Conservation (phyloP, 2,888 invertebrate genomes). For the Pseudoips prasinana region DNA sequence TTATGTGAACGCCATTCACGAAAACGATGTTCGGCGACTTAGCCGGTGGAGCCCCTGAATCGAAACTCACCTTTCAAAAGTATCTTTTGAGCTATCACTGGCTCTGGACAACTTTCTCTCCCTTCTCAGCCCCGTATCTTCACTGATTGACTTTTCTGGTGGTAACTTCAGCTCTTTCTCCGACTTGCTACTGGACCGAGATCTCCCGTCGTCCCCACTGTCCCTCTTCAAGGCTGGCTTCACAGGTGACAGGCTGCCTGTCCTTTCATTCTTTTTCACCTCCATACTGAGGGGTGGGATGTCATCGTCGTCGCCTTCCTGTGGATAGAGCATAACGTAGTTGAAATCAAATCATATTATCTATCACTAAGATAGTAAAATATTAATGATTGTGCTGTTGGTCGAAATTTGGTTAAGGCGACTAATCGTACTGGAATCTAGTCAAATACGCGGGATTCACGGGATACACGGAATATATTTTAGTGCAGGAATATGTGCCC, state of each 20-base stretch:
- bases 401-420: no score
- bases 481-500: no score
- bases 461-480: no score
- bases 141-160: constrained; percentile 66
- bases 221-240: constrained; percentile 56
- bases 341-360: no score
- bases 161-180: constrained; percentile 65
- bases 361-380: no score
- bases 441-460: no score
- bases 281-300: constrained; percentile 62
- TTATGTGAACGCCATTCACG: no score
- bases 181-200: constrained; percentile 62
- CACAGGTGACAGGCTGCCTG: constrained; percentile 70
- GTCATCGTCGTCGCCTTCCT: constrained; percentile 59
- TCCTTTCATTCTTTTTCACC: constrained; percentile 72
- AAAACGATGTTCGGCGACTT: no score
- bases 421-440: no score
- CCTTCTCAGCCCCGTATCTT: constrained; percentile 45
- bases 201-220: constrained; percentile 56
- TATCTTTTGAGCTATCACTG: constrained; percentile 67
- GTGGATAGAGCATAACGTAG: constrained; percentile 25
- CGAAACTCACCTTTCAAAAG: constrained; percentile 61
- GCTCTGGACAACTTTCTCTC: constrained; percentile 59
- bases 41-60: not conserved
- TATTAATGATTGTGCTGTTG: no score